These are phyloP conservation scores for Ellobius talpinus DNA, from an alignment of 2,113 vertebrate species.

Conservation along the genomic window DNA sequence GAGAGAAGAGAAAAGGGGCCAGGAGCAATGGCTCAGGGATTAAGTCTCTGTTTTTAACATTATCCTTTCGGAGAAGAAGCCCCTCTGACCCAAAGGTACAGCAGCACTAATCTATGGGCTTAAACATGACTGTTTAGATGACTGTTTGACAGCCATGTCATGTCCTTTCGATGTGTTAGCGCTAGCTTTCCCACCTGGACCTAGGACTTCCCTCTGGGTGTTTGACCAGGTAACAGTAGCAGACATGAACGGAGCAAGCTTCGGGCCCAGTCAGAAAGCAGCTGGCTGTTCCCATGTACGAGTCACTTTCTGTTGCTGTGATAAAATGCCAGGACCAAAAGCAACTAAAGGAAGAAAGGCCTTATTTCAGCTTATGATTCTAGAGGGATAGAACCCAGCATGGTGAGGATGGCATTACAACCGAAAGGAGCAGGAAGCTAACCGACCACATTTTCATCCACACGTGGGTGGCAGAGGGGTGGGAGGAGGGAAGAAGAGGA, in stretches of 20 bases:
- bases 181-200: neutral
- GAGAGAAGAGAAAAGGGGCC: neutral
- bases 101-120: neutral
- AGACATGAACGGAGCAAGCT: neutral
- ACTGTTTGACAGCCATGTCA: neutral
- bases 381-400: neutral
- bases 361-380: neutral
- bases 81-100: neutral
- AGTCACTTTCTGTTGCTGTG: neutral
- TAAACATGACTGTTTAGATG: neutral
- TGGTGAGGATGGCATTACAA: neutral
- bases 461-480: neutral
- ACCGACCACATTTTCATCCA: neutral
- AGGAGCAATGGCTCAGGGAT: neutral
- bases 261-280: neutral
- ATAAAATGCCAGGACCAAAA: neutral
- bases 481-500: neutral
- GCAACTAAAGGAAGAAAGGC: neutral
- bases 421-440: neutral
- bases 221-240: neutral
- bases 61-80: neutral
- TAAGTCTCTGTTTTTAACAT: neutral
- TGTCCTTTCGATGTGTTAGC: neutral
- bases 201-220: neutral
- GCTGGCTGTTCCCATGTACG: neutral